Evolutionary conservation across 2,888 invertebrate genomes (phyloP).

Genomic region (Heliothis peltigera): DNA sequence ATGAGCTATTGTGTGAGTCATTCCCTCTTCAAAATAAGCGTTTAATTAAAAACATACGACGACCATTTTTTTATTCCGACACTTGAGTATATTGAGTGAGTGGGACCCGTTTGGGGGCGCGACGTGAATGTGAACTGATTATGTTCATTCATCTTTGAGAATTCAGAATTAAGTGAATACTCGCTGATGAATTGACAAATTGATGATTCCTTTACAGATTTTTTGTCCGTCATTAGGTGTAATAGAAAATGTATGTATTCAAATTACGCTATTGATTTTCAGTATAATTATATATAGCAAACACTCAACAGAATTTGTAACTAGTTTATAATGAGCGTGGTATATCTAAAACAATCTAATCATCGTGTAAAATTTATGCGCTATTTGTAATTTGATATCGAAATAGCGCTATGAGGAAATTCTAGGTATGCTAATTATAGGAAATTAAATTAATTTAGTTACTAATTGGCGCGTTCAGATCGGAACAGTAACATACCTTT

Average conservation of each 20-base stretch:
- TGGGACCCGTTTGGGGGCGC: conserved; percentile 58
- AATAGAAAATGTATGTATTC: conserved; percentile 48
- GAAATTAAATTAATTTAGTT: conserved; percentile 74
- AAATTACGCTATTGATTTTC: conserved; percentile 42
- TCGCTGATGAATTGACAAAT: conserved; percentile 75
- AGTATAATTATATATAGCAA: conserved; percentile 23
- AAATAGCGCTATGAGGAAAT: conserved; percentile 47
- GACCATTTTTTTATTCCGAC: conserved; percentile 64
- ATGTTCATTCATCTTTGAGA: conserved; percentile 70
- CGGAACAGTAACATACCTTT: conserved; percentile 66
- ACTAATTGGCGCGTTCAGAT: conserved; percentile 72
- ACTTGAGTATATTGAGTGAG: conserved; percentile 61
- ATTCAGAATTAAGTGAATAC: conserved; percentile 68
- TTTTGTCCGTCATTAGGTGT: conserved; percentile 56
- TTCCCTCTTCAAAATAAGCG: conserved; percentile 74
- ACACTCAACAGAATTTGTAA: conserved; percentile 16
- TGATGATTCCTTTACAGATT: conserved; percentile 59
- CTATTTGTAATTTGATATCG: conserved; percentile 39
- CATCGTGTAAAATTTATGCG: conserved; percentile 26
- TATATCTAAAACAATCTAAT: conserved; percentile 34
- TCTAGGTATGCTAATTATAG: conserved; percentile 68
- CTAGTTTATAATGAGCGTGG: conserved; percentile 12
- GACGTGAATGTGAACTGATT: conserved; percentile 71
- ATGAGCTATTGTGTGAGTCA: conserved; percentile 74
- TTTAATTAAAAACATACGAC: conserved; percentile 75